Base-by-base conservation (phyloP, 2,113 vertebrate genomes). In the Myxocyprinus asiaticus region DNA sequence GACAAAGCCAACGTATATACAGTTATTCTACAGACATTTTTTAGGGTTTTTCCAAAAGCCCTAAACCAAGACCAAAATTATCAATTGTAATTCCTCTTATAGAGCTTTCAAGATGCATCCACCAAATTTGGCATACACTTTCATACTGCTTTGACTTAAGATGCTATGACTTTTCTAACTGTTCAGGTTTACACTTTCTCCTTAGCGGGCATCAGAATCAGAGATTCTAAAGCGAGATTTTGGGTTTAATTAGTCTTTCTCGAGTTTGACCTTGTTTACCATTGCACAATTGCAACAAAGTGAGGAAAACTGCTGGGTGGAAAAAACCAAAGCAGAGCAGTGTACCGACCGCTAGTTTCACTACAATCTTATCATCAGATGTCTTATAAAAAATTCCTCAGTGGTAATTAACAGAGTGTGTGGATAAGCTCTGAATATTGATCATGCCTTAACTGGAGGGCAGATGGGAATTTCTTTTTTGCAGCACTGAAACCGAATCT, bases 301-400 rank as follows among this genome's bases (percentile, higher is more conserved):
- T 33, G 22, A 33, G 22, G n/a, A n/a, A 33, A 33, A 33, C 53
- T 56, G 12, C 12, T 5, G 53, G 22, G 17, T 4, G 14, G 9
- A 53, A 47, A 65, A 53, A 55, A 33, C n/a, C n/a, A n/a, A n/a
- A n/a, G n/a, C 47, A 47, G 43, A 63, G 6, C 5, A 74, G 45
- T 63, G 17, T 50, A 10, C 50, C 22, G 22, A 33, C 22, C 3
- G 22, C 22, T 33, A 3, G 17, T 66, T 66, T 55, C 62, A 76
- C n/a, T n/a, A n/a, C 59, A 75, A 75, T 63, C 72, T 75, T 51
- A 48, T 74, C 43, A 62, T 76, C 59, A 75, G 33, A 61, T 43
- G 22, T 75, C 62, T 80, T 80, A 74, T 80, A 63, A 81, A 56
- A 74, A 67, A 50, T 67, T 33, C 63, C 62, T 80, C 69, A 58